Evolutionary conservation across 2,797 vertebrate genomes (phyloP), one percentile per base, ranked within the genome.

Genomic region (Gila robusta): DNA sequence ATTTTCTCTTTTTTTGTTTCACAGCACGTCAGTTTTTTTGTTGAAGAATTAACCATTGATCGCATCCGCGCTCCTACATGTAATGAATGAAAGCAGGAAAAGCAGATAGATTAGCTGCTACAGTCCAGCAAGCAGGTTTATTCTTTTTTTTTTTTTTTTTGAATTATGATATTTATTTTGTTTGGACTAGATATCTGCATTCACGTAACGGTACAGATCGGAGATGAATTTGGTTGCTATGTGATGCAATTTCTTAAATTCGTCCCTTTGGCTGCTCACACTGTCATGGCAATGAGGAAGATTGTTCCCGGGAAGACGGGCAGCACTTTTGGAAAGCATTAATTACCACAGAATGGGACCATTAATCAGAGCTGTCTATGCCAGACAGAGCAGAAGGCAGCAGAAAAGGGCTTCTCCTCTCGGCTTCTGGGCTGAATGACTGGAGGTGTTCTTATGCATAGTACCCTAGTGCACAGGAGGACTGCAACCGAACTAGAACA

Each of bases 361-460:
- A 90, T 92, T 91, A 91, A 91, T 92, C 91, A 90, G 86, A 72
- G 74, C 84, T 85, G 90, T 88, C 90, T 82, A 56, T 82, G 89
- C 84, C 87, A 87, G 90, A 86, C 80, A 83, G 78, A 71, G 82
- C 70, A 72, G 82, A 86, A 87, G 79, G 83, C 76, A 78, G 67
- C 70, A 54, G 86, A 69, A 81, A 70, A 52, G 35, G 28, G 26
- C 77, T 78, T 14, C 49, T 52, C 37, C 77, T 80, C 84, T 77
- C 26, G 77, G 32, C 35, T 49, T 67, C n/a, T 44, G 32, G 41
- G 47, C 70, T 77, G 80, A 81, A 81, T 80, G 44, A 77, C 86
- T 66, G 52, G 83, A 84, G 85, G 66, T 84, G 79, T 84, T 88
- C 84, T 85, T 70, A 47, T 82, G 74, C 85, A 76, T 82, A 77